Conservation (phyloP, 2,888 invertebrate species). For the Eupithecia insigniata region DNA sequence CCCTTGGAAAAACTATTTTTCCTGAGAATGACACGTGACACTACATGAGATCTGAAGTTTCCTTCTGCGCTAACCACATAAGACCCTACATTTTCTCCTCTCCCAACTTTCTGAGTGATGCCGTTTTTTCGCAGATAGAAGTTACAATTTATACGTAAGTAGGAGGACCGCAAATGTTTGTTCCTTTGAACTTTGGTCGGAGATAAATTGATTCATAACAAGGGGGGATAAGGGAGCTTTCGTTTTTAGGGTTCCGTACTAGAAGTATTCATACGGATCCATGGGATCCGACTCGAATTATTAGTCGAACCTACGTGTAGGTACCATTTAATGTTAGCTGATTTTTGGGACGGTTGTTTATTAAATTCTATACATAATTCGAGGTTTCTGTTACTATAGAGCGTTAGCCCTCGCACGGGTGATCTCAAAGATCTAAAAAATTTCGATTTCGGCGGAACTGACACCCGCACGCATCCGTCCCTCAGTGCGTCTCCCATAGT, state of each 20-base stretch:
- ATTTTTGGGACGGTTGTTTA: neutral
- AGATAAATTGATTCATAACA: conserved; percentile 50
- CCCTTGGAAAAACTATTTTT: neutral
- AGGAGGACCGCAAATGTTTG: conserved; percentile 40
- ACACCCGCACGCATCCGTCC: no score
- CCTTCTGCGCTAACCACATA: neutral
- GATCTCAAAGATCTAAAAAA: no score
- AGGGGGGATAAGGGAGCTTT: conserved; percentile 38
- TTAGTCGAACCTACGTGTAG: neutral
- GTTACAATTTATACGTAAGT: conserved; percentile 35
- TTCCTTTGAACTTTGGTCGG: conserved; percentile 45
- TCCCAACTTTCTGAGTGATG: conserved; percentile 22
- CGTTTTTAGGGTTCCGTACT: neutral
- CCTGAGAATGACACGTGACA: neutral
- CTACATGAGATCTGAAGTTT: neutral
- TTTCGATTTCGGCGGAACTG: no score
- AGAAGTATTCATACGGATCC: neutral
- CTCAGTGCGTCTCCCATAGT: no score
- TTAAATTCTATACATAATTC: no score
- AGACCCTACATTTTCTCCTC: conserved; percentile 12
- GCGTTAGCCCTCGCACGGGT: no score
- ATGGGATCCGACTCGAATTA: neutral
- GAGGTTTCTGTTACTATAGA: no score
- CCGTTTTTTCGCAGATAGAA: conserved; percentile 29
- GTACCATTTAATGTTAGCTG: neutral